These are phyloP conservation scores for Ptilonorhynchus violaceus DNA, from an alignment of 2,113 vertebrate species.

Conservation along the genomic window DNA sequence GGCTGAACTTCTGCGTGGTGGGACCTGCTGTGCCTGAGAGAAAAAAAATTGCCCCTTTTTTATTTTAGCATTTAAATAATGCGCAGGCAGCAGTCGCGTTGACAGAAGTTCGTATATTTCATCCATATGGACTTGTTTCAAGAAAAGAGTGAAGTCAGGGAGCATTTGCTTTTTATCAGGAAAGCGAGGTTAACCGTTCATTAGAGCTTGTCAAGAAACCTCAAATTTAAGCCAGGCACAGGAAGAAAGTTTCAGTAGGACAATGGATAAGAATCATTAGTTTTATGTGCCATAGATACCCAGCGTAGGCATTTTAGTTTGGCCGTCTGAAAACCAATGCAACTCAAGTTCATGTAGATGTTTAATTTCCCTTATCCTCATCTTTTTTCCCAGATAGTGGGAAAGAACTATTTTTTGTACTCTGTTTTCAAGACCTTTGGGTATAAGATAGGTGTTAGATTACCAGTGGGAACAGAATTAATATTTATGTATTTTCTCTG, in stretches of 20 bases:
- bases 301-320: neutral
- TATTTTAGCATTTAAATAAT: neutral
- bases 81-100: neutral
- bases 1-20: fast-evolving
- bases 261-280: neutral
- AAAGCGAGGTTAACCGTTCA: neutral
- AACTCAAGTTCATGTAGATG: neutral
- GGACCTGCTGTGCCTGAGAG: neutral
- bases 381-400: neutral
- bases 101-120: neutral
- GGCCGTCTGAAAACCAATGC: neutral
- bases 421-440: neutral
- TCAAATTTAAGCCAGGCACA: neutral
- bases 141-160: neutral
- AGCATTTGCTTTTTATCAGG: neutral
- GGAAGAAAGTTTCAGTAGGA: neutral
- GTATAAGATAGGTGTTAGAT: neutral
- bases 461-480: neutral
- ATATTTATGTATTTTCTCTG: slow-evolving; percentile 8
- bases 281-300: neutral
- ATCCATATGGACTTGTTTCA: neutral
- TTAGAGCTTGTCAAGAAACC: neutral
- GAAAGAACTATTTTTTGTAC: neutral
- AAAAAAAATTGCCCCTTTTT: neutral
- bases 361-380: neutral